phyloP scores from a whole-genome alignment of 2,113 vertebrate species.

The Bubo blakistoni region DNA sequence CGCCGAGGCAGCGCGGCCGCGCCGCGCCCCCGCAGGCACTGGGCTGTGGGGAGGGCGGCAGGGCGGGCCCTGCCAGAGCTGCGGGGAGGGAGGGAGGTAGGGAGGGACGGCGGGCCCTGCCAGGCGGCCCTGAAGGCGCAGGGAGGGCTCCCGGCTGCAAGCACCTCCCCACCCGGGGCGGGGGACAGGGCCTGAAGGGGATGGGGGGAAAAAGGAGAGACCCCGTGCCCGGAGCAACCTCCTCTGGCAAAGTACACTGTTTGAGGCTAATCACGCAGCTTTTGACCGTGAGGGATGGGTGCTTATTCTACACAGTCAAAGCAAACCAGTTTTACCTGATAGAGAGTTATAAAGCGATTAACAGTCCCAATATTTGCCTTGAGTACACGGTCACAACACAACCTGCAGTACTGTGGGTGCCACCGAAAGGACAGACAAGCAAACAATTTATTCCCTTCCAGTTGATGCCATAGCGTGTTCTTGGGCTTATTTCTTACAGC shows the following conservation, averaged over 20 bases:
- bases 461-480: rapidly evolving
- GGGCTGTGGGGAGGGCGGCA: no score
- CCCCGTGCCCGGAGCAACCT: neutral
- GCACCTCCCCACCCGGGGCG: no score
- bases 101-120: no score
- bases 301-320: neutral
- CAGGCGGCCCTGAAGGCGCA: neutral
- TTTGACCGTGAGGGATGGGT: rapidly evolving
- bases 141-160: neutral
- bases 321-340: neutral
- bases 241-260: rapidly evolving
- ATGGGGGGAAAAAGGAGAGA: neutral
- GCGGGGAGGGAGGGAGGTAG: no score
- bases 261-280: neutral
- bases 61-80: neutral
- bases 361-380: neutral
- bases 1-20: neutral
- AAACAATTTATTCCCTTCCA: neutral
- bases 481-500: neutral
- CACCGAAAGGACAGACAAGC: neutral
- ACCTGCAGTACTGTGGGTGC: no score
- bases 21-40: no score
- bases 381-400: neutral
- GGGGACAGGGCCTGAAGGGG: neutral
- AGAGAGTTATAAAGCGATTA: rapidly evolving